These are phyloP conservation scores for Semnopithecus entellus DNA, from an alignment of 2,113 vertebrate species.

Conservation along the genomic window DNA sequence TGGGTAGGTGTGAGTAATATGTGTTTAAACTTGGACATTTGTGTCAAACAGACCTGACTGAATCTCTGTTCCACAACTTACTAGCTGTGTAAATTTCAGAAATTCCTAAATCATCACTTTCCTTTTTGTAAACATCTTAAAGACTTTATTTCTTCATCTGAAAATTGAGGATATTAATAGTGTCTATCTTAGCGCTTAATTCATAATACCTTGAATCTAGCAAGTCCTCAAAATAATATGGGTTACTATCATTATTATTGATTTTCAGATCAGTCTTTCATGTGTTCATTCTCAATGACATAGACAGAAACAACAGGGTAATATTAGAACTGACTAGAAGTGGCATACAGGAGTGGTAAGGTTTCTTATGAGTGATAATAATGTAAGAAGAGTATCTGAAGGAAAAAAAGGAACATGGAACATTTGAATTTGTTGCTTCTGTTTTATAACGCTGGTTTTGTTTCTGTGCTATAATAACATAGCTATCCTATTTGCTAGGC, in stretches of 20 bases:
- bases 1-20: not conserved
- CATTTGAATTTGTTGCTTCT: not conserved
- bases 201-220: not conserved
- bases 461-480: not conserved
- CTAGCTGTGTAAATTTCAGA: not conserved
- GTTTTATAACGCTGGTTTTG: not conserved
- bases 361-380: not conserved
- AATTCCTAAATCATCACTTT: not conserved
- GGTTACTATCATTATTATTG: not conserved
- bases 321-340: not conserved
- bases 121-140: constrained; percentile 31
- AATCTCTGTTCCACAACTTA: not conserved
- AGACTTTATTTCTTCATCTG: not conserved
- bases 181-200: constrained; percentile 29
- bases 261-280: not conserved
- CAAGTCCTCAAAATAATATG: not conserved
- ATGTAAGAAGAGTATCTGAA: not conserved
- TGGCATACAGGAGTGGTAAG: not conserved
- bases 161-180: not conserved
- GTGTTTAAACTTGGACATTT: not conserved
- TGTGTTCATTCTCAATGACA: not conserved
- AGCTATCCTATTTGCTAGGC: not conserved
- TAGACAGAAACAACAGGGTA: not conserved
- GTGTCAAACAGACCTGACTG: not conserved
- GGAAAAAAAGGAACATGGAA: not conserved